Conservation (phyloP, 2,888 invertebrate genomes). For the Heliconius sara region DNA sequence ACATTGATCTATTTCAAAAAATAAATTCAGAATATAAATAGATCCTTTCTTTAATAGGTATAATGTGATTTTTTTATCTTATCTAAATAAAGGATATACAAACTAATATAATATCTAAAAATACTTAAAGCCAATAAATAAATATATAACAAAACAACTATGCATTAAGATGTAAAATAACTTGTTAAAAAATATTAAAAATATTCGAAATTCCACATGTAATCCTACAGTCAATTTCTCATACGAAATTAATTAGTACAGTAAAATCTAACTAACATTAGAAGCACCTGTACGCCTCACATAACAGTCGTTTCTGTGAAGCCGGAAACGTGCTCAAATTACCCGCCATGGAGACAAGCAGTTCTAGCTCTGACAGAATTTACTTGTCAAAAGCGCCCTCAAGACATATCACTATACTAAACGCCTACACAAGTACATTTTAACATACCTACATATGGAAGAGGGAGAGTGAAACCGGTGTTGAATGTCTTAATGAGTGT, state of each 20-base stretch:
- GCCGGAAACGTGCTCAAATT: constrained; percentile 45
- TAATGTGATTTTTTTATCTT: no score
- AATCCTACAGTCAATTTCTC: background rate
- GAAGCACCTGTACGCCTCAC: constrained; percentile 1
- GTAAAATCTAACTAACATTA: constrained; percentile 13
- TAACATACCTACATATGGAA: background rate
- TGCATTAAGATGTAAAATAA: background rate
- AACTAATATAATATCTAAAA: no score
- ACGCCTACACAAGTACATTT: constrained; percentile 4
- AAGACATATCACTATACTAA: constrained; percentile 28
- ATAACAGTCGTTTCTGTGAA: constrained; percentile 26
- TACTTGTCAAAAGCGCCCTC: constrained; percentile 29
- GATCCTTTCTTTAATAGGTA: no score
- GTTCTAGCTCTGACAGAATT: constrained; percentile 14
- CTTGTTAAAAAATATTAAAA: background rate
- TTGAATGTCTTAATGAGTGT: background rate
- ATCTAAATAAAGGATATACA: no score
- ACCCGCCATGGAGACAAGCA: constrained; percentile 40
- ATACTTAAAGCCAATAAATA: no score
- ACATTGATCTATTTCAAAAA: no score
- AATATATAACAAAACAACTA: background rate
- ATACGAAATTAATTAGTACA: constrained; percentile 7
- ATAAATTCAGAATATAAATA: no score
- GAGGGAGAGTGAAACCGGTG: background rate
- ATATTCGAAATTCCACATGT: background rate